Conservation (phyloP, 2,113 vertebrate genomes). For the Tylochromis polylepis region DNA sequence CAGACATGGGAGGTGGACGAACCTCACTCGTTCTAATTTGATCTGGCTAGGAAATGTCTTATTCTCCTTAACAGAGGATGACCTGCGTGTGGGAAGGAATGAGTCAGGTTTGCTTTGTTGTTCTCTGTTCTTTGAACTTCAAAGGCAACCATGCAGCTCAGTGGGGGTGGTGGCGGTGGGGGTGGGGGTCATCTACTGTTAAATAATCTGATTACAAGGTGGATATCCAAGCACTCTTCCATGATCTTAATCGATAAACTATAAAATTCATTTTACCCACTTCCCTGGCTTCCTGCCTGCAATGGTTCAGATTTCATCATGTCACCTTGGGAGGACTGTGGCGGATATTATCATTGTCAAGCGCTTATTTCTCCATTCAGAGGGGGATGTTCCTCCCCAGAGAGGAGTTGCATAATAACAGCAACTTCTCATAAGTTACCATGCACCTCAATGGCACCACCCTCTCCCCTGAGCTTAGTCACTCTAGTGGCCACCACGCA, state of each 20-base stretch:
- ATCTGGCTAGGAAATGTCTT: constrained; percentile 55
- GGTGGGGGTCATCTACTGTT: background rate
- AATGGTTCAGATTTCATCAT: constrained; percentile 61
- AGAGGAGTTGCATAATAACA: constrained; percentile 40
- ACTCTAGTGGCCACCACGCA: constrained; percentile 25
- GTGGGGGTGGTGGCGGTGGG: background rate
- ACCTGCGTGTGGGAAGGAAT: constrained; percentile 59
- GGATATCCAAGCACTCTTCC: background rate
- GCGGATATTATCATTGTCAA: constrained; percentile 41
- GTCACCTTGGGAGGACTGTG: constrained; percentile 22
- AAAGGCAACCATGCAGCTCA: background rate
- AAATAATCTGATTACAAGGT: background rate
- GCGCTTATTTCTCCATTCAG: constrained; percentile 26
- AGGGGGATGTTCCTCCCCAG: constrained; percentile 24
- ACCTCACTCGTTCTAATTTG: constrained; percentile 55
- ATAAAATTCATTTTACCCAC: background rate
- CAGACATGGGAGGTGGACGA: constrained; percentile 57
- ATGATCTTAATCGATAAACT: background rate
- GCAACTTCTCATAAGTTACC: constrained; percentile 39
- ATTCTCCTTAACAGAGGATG: constrained; percentile 50
- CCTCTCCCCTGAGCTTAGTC: background rate
- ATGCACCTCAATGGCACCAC: background rate
- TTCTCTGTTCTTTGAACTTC: constrained; percentile 45
- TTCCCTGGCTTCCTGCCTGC: constrained; percentile 1
- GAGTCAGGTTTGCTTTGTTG: constrained; percentile 55